These are phyloP conservation scores for Bruchidius siliquastri DNA, from an alignment of 2,888 invertebrate genomes.

Conservation along the genomic window DNA sequence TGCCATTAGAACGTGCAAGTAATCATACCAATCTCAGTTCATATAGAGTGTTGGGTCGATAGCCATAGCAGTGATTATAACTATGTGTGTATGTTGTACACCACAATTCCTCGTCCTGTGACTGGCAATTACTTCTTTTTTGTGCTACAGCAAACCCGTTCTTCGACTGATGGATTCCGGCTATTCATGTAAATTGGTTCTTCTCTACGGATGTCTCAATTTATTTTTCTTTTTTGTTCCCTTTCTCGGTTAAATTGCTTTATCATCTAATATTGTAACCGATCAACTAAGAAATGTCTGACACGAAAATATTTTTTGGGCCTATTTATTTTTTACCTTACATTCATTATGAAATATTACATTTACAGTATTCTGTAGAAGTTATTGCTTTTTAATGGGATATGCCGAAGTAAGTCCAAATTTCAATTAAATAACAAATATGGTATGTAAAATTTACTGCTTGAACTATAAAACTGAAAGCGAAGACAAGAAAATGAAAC, in stretches of 20 bases:
- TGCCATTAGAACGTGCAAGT: not conserved
- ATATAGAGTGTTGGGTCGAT: not conserved
- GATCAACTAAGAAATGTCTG: not conserved
- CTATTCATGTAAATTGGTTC: conserved; percentile 15
- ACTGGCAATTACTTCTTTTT: conserved; percentile 6
- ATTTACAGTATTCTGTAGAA: no score
- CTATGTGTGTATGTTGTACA: not conserved
- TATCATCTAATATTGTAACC: not conserved
- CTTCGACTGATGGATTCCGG: conserved; percentile 5
- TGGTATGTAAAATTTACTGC: no score
- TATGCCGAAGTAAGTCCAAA: no score
- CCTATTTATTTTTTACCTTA: not conserved
- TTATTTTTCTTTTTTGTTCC: conserved; percentile 2
- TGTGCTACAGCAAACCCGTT: conserved; percentile 13
- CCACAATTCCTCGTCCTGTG: not conserved
- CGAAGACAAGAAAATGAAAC: no score
- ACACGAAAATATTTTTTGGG: not conserved
- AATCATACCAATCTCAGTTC: not conserved
- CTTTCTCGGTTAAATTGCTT: not conserved
- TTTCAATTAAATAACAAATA: no score
- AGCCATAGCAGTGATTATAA: not conserved
- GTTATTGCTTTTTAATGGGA: no score
- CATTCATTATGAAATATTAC: not conserved
- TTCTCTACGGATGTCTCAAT: conserved; percentile 14
- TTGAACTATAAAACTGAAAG: no score